Evolutionary conservation across 2,113 vertebrate genomes (phyloP), one percentile per base, ranked within the genome.

Genomic region (Sarotherodon lohbergeri): DNA sequence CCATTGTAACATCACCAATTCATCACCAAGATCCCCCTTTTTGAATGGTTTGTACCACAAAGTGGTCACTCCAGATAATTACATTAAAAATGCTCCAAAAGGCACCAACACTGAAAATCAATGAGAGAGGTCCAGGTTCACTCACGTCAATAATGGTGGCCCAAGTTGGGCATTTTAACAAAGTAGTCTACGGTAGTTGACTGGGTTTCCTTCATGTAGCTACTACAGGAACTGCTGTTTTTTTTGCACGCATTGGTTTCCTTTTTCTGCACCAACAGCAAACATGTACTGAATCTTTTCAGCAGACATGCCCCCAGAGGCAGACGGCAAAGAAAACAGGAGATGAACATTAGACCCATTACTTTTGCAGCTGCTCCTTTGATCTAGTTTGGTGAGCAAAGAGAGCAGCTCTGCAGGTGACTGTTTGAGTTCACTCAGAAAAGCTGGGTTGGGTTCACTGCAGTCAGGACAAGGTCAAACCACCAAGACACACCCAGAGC

Each of bases 331-430:
- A 59, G 54, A 29, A 32, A 71, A 82, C 66, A 57, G 4, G 3
- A 73, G 56, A 56, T 6, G 17, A 78, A 82, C 82, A 63, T 86
- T 56, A 46, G 66, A 89, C 80, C 13, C 59, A 76, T 34, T 54
- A 16, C 87, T 41, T 52, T 4, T 43, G 39, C 86, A 87, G 88
- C 88, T 92, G 87, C 88, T 68, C 2, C 56, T 61, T 48, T n/a
- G 79, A 83, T 63, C 66, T 78, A 13, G 27, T n/a, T 78, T n/a
- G 3, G 27, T 52, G 86, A 89, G 27, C 10, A 3, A 11, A 22
- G 68, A 83, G 82, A 91, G 55, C 17, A 56, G 71, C 78, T 48
- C 84, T 34, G 85, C 87, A 89, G 87, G 84, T 84, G 81, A 83
- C 24, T 82, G 71, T 32, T 29, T 76, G 24, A 48, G 71, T 48